Conservation (phyloP, 2,888 invertebrate genomes). For the Metopia argyrocephala region DNA sequence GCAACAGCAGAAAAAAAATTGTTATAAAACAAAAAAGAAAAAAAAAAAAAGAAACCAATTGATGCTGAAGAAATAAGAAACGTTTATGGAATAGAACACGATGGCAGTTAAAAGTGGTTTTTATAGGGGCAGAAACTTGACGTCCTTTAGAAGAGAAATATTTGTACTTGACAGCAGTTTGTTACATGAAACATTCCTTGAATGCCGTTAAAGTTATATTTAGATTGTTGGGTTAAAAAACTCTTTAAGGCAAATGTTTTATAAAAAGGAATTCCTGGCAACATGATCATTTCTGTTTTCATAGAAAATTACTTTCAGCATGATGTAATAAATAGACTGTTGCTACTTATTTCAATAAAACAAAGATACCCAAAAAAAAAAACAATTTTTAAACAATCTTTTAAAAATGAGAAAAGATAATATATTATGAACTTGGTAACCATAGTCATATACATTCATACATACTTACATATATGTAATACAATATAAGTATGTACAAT, state of each 20-base stretch:
- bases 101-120: slow-evolving; percentile 11
- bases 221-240: slow-evolving; percentile 34
- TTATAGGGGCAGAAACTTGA: slow-evolving; percentile 45
- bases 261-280: slow-evolving; percentile 44
- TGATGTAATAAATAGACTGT: slow-evolving; percentile 57
- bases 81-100: neutral
- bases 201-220: slow-evolving; percentile 62
- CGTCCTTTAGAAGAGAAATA: slow-evolving; percentile 52
- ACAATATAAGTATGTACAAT: neutral
- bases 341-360: neutral
- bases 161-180: slow-evolving; percentile 30
- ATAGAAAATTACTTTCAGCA: neutral
- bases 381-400: neutral
- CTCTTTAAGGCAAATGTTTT: slow-evolving; percentile 22
- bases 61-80: neutral
- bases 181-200: slow-evolving; percentile 45
- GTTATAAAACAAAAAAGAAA: no score
- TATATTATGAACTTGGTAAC: slow-evolving; percentile 53
- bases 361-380: neutral
- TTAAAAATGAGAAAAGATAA: slow-evolving; percentile 12
- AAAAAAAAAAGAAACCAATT: no score
- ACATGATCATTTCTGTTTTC: neutral
- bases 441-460: slow-evolving; percentile 14
- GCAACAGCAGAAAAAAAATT: slow-evolving; percentile 40
- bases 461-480: neutral